Conservation (phyloP, 2,888 invertebrate species). For the Drosophila borborema region DNA sequence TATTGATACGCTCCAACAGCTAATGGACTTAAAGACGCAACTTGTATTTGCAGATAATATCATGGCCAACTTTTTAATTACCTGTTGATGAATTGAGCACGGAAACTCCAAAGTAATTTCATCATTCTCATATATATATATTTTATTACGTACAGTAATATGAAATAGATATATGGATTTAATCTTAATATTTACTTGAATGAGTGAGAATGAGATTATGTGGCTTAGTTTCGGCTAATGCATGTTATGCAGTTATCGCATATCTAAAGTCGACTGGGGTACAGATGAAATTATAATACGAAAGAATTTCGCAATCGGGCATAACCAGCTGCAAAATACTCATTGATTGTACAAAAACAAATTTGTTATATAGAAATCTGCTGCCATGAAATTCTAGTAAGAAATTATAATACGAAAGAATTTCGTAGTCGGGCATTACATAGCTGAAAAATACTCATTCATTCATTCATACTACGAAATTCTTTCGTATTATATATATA, state of each 20-base stretch:
- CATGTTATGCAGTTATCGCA: background rate
- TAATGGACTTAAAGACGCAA: slow-evolving; percentile 22
- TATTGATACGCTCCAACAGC: slow-evolving; percentile 3
- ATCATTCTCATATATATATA: slow-evolving; percentile 1
- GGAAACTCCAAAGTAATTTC: background rate
- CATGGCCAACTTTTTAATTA: background rate
- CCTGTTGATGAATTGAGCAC: background rate
- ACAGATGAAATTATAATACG: background rate
- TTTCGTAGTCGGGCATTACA: too few species aligned
- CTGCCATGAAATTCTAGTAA: too few species aligned
- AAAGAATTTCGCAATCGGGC: background rate
- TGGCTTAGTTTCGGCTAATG: background rate
- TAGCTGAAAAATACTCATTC: too few species aligned
- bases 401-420: too few species aligned
- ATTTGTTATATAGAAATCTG: too few species aligned
- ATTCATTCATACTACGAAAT: too few species aligned
- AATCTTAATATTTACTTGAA: background rate
- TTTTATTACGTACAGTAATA: background rate
- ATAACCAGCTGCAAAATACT: background rate
- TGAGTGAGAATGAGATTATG: background rate
- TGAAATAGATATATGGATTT: background rate
- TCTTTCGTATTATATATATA: too few species aligned
- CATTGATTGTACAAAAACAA: background rate
- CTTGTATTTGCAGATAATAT: slow-evolving; percentile 1
- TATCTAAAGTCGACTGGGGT: background rate